phyloP scores from a whole-genome alignment of 2,797 vertebrate species.

The Chaetophractus vellerosus region DNA sequence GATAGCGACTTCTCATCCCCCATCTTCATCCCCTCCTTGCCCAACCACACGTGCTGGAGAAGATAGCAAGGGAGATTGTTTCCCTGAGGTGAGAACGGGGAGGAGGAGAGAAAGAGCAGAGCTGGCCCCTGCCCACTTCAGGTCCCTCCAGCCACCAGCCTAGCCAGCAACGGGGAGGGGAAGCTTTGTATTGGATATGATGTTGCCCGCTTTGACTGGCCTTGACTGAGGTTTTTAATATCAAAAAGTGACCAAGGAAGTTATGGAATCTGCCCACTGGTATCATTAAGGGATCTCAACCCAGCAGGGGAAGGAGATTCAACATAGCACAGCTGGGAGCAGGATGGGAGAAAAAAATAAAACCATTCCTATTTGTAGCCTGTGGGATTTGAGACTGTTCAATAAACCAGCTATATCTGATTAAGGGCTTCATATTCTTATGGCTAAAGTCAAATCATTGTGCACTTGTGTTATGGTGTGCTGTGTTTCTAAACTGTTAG shows the following conservation, averaged over 20 bases:
- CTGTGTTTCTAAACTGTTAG: background rate
- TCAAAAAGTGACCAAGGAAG: conserved; percentile 55
- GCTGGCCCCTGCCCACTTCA: fast-evolving
- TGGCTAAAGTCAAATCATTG: background rate
- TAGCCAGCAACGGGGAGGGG: background rate
- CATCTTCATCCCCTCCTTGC: background rate
- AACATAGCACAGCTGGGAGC: background rate
- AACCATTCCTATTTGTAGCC: conserved; percentile 37
- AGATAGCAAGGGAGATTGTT: background rate
- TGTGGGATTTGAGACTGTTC: background rate
- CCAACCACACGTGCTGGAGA: background rate
- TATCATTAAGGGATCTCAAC: conserved; percentile 58
- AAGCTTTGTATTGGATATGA: background rate
- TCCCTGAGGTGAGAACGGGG: background rate
- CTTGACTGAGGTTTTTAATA: conserved; percentile 75
- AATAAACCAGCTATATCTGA: conserved; percentile 53
- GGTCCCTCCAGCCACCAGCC: background rate
- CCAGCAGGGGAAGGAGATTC: conserved; percentile 66
- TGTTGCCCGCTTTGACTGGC: background rate
- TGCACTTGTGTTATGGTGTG: background rate
- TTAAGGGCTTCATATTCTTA: conserved; percentile 64
- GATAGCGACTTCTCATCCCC: background rate
- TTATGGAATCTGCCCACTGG: conserved; percentile 14
- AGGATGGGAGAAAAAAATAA: conserved; percentile 45
- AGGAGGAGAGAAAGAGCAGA: background rate